phyloP scores from a whole-genome alignment of 2,888 invertebrate genomes.

The Sympetrum striolatum region DNA sequence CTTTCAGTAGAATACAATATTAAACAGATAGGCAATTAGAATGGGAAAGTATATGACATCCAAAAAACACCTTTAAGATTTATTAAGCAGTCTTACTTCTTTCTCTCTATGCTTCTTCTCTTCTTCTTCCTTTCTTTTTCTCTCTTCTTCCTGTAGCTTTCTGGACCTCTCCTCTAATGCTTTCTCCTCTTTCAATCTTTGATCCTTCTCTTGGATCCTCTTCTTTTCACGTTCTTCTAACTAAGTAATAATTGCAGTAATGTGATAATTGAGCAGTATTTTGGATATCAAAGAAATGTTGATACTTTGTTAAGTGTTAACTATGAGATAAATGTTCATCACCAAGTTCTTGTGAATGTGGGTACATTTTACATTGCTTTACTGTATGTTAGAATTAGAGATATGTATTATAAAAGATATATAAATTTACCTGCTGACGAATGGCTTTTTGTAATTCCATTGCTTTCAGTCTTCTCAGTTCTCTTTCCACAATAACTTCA shows the following conservation, averaged over 20 bases:
- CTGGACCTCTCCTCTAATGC: constrained; percentile 70
- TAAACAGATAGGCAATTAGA: not conserved
- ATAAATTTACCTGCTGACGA: constrained; percentile 65
- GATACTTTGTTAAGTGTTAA: too few relatives aligned
- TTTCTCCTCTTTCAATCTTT: constrained; percentile 72
- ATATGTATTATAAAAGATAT: not conserved
- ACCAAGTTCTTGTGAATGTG: constrained; percentile 44
- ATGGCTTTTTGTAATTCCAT: constrained; percentile 87
- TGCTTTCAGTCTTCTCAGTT: constrained; percentile 81
- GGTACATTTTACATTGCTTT: not conserved
- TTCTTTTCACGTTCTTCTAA: constrained; percentile 77
- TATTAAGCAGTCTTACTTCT: constrained; percentile 50
- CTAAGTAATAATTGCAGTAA: constrained; percentile 80
- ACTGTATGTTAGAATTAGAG: not conserved
- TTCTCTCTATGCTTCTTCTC: constrained; percentile 60
- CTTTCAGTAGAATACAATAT: constrained; percentile 70
- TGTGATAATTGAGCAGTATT: not conserved
- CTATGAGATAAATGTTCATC: not conserved
- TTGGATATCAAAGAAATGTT: too few relatives aligned
- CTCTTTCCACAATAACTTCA: constrained; percentile 79
- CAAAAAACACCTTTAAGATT: not conserved
- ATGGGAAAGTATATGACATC: constrained; percentile 45
- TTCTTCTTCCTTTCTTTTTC: constrained; percentile 75
- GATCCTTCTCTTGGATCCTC: constrained; percentile 72
- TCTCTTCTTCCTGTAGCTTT: constrained; percentile 68